Evolutionary conservation across 2,797 vertebrate genomes (phyloP), one percentile per base, ranked within the genome.

Genomic region (Eulemur rubriventer): DNA sequence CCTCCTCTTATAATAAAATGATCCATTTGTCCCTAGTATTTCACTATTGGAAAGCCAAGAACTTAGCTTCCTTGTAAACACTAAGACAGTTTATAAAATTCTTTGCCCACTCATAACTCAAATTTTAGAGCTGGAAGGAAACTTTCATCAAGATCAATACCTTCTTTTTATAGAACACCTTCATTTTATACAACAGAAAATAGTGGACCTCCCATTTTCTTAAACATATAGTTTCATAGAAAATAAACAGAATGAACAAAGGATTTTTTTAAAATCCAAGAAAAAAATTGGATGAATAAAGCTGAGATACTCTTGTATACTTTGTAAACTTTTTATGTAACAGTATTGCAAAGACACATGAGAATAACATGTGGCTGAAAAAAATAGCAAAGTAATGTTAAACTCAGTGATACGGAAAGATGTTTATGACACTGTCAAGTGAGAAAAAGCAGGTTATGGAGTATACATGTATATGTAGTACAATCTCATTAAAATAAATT

Each of bases 141-240:
- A 92, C 0, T 0, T 80, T 43, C 28, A 52, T 52, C 38, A 82
- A 86, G 48, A 75, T 65, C 43, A 80, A 41, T 7, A 35, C 26
- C 1, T 2, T 88, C 28, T 41, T 59, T 93, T 79, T 80, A 90
- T 7, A 91, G 63, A 79, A 41, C 9, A 41, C 22, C 2, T 2
- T 88, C 28, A 52, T 59, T 92, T 80, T 81, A 89, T 10, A 91
- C 52, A 89, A 59, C 14, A 86, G 43, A 80, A 97, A 93, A 86
- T 26, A 46, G 22, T 78, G 20, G 38, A 46, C 7, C n/a, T 73
- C 17, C 4, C 41, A 33, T 84, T 90, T 83, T 35, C 57, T 94
- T 81, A 67, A 11, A 38, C 33, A 43, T 17, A 16, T 4, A 93
- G 22, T 52, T 85, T 88, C 46, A 94, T 46, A 85, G 85, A 73